Percentiles rank a stretch among this genome's conserved stretches.
Evolutionary conservation across 2,888 invertebrate genomes (phyloP).

Genomic region (Drosophila nigricruria): DNA sequence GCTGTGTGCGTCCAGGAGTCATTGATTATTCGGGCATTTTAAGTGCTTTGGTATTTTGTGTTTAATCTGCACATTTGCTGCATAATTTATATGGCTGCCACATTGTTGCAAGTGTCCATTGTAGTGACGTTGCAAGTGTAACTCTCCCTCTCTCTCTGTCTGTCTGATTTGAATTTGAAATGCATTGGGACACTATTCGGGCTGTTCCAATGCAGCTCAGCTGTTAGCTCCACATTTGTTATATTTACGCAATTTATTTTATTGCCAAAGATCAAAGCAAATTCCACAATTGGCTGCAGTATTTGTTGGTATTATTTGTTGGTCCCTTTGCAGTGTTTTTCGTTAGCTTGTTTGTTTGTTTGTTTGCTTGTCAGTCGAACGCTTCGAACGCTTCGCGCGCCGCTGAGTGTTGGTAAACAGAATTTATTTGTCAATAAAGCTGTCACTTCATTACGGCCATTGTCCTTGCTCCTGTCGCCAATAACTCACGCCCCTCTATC

Average conservation of each 20-base stretch:
- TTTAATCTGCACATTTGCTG: conserved; percentile 79
- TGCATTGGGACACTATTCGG: conserved; percentile 26
- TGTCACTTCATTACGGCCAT: conserved; percentile 78
- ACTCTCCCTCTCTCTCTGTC: neutral
- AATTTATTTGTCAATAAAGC: conserved; percentile 80
- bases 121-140: conserved; percentile 3
- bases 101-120: conserved; percentile 40
- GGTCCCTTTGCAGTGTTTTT: conserved; percentile 24
- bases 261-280: conserved; percentile 71
- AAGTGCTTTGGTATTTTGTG: conserved; percentile 78
- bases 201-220: neutral
- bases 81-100: conserved; percentile 67
- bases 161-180: conserved; percentile 70
- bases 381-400: conserved; percentile 37
- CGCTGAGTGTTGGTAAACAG: conserved; percentile 70
- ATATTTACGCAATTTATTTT: conserved; percentile 75
- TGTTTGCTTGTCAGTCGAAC: conserved; percentile 39
- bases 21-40: conserved; percentile 72
- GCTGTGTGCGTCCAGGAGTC: conserved; percentile 25
- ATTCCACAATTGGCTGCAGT: conserved; percentile 64
- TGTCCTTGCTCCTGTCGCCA: conserved; percentile 52
- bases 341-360: conserved; percentile 36
- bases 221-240: conserved; percentile 44
- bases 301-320: conserved; percentile 43
- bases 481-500: conserved; percentile 61